phyloP scores from a whole-genome alignment of 2,113 vertebrate species.

The Leiothrix lutea region DNA sequence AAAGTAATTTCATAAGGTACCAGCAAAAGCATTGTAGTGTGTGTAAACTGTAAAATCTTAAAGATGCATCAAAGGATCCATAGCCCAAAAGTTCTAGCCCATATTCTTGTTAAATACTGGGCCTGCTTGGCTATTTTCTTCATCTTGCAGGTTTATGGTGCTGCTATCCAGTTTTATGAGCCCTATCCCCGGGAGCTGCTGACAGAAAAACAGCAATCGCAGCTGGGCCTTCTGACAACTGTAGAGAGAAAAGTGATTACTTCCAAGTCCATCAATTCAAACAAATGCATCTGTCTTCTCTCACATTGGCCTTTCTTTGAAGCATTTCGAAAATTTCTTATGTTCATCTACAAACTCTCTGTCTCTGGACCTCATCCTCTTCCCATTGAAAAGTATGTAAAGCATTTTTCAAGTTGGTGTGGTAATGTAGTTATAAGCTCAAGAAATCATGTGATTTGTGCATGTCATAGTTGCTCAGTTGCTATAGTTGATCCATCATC shows the following conservation, averaged over 20 bases:
- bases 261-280: constrained; percentile 88
- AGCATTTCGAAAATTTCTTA: constrained; percentile 93
- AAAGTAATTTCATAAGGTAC: background rate
- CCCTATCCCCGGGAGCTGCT: constrained; percentile 84
- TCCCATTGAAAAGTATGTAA: constrained; percentile 96
- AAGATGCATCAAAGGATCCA: background rate
- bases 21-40: background rate
- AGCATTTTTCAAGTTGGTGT: background rate
- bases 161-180: constrained; percentile 98
- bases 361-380: constrained; percentile 94
- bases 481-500: background rate
- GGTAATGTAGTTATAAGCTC: background rate
- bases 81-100: background rate
- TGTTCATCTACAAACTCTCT: constrained; percentile 96
- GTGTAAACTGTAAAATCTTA: background rate
- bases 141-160: constrained; percentile 87
- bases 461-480: background rate
- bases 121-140: background rate
- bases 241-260: constrained; percentile 89
- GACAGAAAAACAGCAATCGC: constrained; percentile 90
- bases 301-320: constrained; percentile 99
- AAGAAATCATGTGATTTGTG: background rate
- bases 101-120: background rate
- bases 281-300: constrained; percentile 97
- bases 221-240: constrained; percentile 88